Evolutionary conservation across 2,888 invertebrate genomes (phyloP), one percentile per base, ranked within the genome.

Genomic region (Macaria notata): DNA sequence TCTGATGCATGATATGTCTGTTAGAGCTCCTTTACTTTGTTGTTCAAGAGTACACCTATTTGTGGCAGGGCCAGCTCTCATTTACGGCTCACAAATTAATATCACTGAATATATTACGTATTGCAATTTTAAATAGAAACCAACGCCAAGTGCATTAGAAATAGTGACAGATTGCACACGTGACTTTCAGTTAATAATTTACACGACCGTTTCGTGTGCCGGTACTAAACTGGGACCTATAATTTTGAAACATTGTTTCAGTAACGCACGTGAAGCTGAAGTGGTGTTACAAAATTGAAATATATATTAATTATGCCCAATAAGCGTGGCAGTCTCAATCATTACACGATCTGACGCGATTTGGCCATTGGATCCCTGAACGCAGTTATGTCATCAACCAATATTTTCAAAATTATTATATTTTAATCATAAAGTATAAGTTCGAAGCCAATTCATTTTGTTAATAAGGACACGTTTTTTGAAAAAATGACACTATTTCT

Each of bases 271-370:
- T 47, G 30, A 59, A 5, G 47, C 31, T 38, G n/a, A 47, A 29
- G 41, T 43, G 31, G 19, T 46, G 5, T 41, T 56, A 46, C 48
- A 46, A 55, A 57, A 48, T 39, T 31, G 48, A 54, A 53, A 56
- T 49, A 56, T 51, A 36, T 50, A 46, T 36, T 47, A 43, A 49
- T 44, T 38, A 29, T 19, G 30, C 42, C 31, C 46, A 42, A 47
- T 47, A 46, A 63, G 51, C 61, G 58, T 64, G 59, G 54, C 33
- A 33, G 42, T 31, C 50, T 8, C 9, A 55, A 56, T 59, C 54
- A 50, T 59, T 53, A 31, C 49, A 56, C 52, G 55, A 19, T 19
- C 19, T 19, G 2, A 19, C 19, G 19, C 19, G 19, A 19, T 19
- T 19, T 19, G 19, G 19, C 19, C 19, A 19, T 19, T 19, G 19